Percentiles rank a stretch among this genome's conserved stretches.
phyloP scores from a whole-genome alignment of 1,140 invertebrate genomes.

The Lucilia sericata region DNA sequence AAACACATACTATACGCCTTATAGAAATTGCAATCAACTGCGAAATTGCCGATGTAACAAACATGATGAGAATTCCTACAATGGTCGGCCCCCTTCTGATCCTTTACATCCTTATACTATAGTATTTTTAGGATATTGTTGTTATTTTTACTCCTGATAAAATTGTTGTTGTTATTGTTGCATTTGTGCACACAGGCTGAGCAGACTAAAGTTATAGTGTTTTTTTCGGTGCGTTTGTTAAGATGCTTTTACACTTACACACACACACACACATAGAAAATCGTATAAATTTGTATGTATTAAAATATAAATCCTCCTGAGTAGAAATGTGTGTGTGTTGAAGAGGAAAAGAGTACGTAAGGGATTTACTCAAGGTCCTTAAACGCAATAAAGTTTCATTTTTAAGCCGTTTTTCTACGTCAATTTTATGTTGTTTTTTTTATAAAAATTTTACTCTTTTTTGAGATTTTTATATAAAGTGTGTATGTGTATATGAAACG shows the following conservation, averaged over 20 bases:
- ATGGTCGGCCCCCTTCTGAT: background rate
- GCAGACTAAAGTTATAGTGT: background rate
- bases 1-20: too few relatives aligned
- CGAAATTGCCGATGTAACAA: constrained; percentile 24
- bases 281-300: background rate
- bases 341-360: background rate
- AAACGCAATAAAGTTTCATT: constrained; percentile 27
- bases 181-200: background rate
- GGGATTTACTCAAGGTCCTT: constrained; percentile 19
- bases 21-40: constrained; percentile 22
- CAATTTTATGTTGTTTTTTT: constrained; percentile 10
- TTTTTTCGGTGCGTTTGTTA: constrained; percentile 4
- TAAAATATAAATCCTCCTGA: background rate
- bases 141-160: too few relatives aligned
- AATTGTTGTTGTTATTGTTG: background rate
- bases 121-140: background rate
- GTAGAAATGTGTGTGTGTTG: background rate
- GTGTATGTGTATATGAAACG: background rate
- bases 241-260: background rate
- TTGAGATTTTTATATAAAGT: background rate
- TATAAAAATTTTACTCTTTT: background rate
- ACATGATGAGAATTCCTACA: background rate
- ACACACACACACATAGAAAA: background rate
- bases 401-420: constrained; percentile 39
- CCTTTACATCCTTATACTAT: background rate